A percentile compares a stretch with the other conserved stretches of the same genome.
phyloP scores from a whole-genome alignment of 2,113 vertebrate species.

The Phasianus colchicus region DNA sequence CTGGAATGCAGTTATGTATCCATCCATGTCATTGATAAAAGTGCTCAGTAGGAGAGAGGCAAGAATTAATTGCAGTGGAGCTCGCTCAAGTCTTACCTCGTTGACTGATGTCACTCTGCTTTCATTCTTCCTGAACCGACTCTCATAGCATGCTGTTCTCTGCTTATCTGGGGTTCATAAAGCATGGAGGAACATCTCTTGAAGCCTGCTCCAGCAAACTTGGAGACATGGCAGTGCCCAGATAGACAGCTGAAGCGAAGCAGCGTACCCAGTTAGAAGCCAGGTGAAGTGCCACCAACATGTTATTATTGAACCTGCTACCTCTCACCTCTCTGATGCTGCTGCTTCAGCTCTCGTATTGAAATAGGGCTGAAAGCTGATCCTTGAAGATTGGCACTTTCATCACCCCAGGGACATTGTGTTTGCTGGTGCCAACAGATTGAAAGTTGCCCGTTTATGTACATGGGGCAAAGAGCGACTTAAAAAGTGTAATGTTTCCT shows the following conservation, averaged over 20 bases:
- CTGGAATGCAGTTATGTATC: neutral
- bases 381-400: neutral
- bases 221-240: neutral
- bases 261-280: neutral
- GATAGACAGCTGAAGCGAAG: too few species aligned
- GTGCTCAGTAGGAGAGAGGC: neutral
- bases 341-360: neutral
- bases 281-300: neutral
- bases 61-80: neutral
- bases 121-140: neutral
- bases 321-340: neutral
- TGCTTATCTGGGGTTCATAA: neutral
- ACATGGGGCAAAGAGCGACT: neutral
- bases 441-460: neutral
- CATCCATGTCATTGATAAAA: neutral
- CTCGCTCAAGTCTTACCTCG: neutral
- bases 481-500: neutral
- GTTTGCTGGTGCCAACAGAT: neutral
- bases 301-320: neutral
- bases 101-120: neutral
- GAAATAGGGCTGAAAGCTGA: neutral
- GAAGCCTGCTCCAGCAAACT: neutral
- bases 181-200: accelerated
- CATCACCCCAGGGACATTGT: neutral
- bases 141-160: neutral